Evolutionary conservation across 1,140 invertebrate species (phyloP), one percentile per base, ranked within the genome.

Genomic region (Archegozetes longisetosus): DNA sequence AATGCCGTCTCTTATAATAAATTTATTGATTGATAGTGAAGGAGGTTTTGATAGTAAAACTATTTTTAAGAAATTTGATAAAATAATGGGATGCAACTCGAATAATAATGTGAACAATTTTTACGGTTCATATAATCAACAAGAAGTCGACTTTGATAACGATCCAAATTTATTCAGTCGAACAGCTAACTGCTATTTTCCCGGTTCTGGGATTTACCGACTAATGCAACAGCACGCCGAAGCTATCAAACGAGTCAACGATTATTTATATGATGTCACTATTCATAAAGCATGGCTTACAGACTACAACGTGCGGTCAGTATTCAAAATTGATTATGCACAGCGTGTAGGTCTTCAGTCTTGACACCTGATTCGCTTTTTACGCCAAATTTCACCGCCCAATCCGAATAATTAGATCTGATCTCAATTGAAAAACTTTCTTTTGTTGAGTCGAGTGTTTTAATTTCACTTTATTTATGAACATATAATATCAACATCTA

Each of bases 1-100:
- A 2, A 72, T 97, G 57, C 93, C 93, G 6, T 84, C 82, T 0
- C 70, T 88, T 3, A 79, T 78, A 1, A 66, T 84, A 1, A 82
- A 79, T 70, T 70, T 84, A 13, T 58, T 79, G 4, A 78, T 80
- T 1, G 71, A 76, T 0, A 74, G 74, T 13, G 72, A 77, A 64
- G 82, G 82, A 1, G 80, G 77, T 66, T 81, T 82, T 64, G 80
- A 81, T 66, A 70, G 73, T 1, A 74, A 76, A 0, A 65, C 77
- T 9, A 72, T 76, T 53, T 64, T 64, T 32, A 70, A 73, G 20
- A 70, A 76, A 57, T 71, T 83, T 50, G 70, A 80, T 40, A 69
- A 72, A 20, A 71, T 77, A 12, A 69, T 84, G 25, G 76, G 75
- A 52, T 84, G 82, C 70, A 66, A 56, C 62, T 64, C 55, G 62